These are phyloP conservation scores for Apistogramma diplotaenia DNA, from an alignment of 2,113 vertebrate species.

Conservation along the genomic window DNA sequence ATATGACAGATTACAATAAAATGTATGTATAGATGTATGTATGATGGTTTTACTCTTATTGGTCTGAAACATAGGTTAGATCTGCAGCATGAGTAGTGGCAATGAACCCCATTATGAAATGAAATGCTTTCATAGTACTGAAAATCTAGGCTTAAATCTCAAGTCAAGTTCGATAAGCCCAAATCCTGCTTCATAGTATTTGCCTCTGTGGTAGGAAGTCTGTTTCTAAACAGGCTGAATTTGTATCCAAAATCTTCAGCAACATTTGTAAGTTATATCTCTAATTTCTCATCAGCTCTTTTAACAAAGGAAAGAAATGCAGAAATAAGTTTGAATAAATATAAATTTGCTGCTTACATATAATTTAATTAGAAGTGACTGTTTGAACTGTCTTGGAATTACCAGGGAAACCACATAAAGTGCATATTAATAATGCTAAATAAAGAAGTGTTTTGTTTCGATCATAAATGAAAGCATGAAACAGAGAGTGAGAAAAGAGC, in stretches of 20 bases:
- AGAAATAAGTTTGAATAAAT: background rate
- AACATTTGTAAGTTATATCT: background rate
- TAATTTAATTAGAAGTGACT: slow-evolving; percentile 19
- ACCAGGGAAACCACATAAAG: slow-evolving; percentile 29
- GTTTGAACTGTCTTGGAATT: slow-evolving; percentile 26
- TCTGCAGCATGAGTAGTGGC: no score
- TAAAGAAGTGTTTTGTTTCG: background rate
- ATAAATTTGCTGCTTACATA: slow-evolving; percentile 6
- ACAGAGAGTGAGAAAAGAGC: background rate
- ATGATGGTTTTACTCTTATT: background rate
- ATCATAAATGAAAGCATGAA: background rate
- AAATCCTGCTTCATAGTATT: no score
- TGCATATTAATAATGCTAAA: slow-evolving; percentile 21
- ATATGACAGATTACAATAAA: background rate
- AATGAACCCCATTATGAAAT: no score
- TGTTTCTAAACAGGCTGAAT: background rate
- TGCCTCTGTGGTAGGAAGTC: no score
- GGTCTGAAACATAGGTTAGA: no score
- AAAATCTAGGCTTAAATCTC: no score
- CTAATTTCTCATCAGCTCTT: background rate
- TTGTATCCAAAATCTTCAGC: background rate
- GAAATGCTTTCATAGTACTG: no score
- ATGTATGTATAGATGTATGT: background rate
- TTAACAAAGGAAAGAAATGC: background rate
- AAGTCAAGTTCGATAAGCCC: no score